Evolutionary conservation across 2,113 vertebrate species (phyloP).

Genomic region (Paedocypris sp.): DNA sequence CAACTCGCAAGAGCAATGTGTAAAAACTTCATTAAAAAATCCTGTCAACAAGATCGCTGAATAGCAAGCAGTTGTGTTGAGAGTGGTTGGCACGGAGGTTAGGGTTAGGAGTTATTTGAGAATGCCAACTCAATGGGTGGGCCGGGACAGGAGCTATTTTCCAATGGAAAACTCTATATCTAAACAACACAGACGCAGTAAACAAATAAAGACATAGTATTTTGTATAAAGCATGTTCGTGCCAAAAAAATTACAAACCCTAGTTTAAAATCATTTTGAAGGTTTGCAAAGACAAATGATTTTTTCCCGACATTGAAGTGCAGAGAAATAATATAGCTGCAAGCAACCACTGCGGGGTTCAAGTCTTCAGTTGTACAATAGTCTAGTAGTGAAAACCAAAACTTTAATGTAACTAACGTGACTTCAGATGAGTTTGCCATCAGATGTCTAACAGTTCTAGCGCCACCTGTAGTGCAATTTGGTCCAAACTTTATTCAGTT

Average conservation of each 20-base stretch:
- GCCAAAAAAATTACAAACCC: conserved; percentile 18
- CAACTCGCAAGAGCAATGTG: background rate
- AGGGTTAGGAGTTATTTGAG: conserved; percentile 41
- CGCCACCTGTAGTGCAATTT: too few species aligned
- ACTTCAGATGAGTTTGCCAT: too few species aligned
- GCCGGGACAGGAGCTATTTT: conserved; percentile 53
- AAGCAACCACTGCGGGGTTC: too few species aligned
- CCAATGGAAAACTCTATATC: conserved; percentile 47
- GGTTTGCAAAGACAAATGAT: too few species aligned
- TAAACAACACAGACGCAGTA: conserved; percentile 51
- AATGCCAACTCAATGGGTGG: conserved; percentile 66
- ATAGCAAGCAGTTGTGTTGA: conserved; percentile 30
- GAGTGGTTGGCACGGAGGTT: conserved; percentile 37
- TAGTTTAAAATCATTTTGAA: too few species aligned
- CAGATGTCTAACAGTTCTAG: too few species aligned
- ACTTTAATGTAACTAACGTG: too few species aligned
- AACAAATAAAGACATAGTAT: conserved; percentile 46
- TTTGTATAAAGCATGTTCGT: conserved; percentile 21
- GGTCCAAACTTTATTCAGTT: too few species aligned
- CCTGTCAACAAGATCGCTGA: conserved; percentile 36
- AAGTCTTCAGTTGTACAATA: too few species aligned
- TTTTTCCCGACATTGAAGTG: too few species aligned
- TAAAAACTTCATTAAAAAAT: conserved; percentile 1
- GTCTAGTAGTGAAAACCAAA: too few species aligned
- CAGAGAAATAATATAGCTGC: too few species aligned